These are phyloP conservation scores for Microcebus griseorufus DNA, from an alignment of 2,113 vertebrate species.

Conservation along the genomic window DNA sequence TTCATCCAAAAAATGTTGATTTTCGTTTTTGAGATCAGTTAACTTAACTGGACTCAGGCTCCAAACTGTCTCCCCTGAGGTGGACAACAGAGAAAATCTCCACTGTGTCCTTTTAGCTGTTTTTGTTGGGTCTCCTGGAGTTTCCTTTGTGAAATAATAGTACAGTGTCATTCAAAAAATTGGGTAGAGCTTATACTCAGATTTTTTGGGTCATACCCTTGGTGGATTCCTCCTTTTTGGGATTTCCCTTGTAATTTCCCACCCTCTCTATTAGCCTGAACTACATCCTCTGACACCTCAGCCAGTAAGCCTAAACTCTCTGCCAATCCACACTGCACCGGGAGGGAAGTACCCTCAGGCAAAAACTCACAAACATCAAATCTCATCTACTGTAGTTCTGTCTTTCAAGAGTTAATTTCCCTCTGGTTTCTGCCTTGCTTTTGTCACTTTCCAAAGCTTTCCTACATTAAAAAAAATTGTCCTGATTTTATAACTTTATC, in stretches of 20 bases:
- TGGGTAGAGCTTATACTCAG: background rate
- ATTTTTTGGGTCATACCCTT: background rate
- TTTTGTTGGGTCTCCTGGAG: background rate
- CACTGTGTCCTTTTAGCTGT: background rate
- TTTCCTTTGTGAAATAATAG: background rate
- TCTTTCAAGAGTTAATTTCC: background rate
- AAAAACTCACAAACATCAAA: background rate
- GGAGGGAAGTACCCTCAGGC: background rate
- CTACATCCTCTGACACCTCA: background rate
- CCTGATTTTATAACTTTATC: conserved; percentile 23
- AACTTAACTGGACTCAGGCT: background rate
- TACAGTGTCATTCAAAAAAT: background rate
- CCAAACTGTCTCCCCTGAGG: background rate
- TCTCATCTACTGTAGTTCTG: background rate
- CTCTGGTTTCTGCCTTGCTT: background rate
- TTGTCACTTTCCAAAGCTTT: background rate
- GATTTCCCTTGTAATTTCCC: background rate
- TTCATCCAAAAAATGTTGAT: background rate
- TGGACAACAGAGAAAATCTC: background rate
- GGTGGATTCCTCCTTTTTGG: background rate
- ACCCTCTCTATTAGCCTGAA: background rate
- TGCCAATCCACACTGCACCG: background rate
- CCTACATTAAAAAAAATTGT: background rate
- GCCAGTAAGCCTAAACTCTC: background rate
- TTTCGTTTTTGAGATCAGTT: background rate